phyloP scores from a whole-genome alignment of 2,113 vertebrate genomes.

The Phaethornis superciliosus region DNA sequence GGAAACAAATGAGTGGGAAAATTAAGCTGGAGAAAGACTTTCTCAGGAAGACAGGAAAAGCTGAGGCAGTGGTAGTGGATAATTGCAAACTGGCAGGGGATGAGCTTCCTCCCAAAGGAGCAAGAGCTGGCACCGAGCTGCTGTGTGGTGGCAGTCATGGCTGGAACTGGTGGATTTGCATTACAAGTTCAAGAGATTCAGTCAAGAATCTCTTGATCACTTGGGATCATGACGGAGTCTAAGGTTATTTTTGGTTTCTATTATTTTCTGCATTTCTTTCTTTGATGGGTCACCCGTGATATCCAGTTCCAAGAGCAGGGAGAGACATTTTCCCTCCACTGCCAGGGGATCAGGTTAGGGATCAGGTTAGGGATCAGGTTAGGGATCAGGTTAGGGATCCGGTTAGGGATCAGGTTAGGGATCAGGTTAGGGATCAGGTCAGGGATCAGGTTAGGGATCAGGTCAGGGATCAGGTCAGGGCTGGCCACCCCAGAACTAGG shows the following conservation, averaged over 20 bases:
- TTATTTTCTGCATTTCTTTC: not conserved
- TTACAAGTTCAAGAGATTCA: too few relatives aligned
- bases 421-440: too few relatives aligned
- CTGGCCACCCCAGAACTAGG: too few relatives aligned
- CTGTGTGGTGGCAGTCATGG: not conserved
- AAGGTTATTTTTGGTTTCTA: not conserved
- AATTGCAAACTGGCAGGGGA: not conserved
- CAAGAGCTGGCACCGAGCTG: accelerated
- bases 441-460: too few relatives aligned
- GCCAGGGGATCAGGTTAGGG: not conserved
- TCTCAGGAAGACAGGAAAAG: not conserved
- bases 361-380: too few relatives aligned
- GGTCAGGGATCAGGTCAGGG: too few relatives aligned
- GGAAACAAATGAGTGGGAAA: not conserved
- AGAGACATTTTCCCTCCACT: too few relatives aligned
- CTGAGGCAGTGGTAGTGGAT: not conserved
- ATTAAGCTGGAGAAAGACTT: not conserved
- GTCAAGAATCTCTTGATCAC: not conserved
- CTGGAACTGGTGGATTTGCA: not conserved
- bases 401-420: too few relatives aligned
- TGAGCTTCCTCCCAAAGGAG: not conserved
- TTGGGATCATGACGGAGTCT: not conserved
- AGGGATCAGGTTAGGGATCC: too few relatives aligned
- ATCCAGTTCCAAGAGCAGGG: too few relatives aligned
- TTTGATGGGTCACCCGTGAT: not conserved